Percentiles rank a stretch among this genome's conserved stretches.
Conservation (phyloP, 1,140 invertebrate genomes). For the Drosophila grimshawi region DNA sequence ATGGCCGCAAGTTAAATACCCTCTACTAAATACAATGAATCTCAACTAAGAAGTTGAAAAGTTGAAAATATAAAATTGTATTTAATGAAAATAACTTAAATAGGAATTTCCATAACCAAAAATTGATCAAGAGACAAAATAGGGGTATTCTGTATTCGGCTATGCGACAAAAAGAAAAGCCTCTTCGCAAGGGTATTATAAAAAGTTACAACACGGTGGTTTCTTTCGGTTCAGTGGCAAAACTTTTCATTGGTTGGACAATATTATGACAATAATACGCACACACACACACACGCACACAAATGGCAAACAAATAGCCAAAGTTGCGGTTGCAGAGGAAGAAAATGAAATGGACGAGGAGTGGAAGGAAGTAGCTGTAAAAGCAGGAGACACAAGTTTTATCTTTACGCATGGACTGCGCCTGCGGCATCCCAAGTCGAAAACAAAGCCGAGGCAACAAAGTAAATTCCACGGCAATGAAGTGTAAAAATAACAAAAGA, state of each 20-base stretch:
- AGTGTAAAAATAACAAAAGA: constrained; percentile 64
- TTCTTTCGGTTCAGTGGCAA: constrained; percentile 34
- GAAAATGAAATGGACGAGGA: not conserved
- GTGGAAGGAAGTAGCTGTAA: constrained; percentile 29
- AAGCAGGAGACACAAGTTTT: constrained; percentile 50
- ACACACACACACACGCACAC: constrained; percentile 20
- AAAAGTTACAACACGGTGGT: constrained; percentile 9
- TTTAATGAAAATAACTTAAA: not conserved
- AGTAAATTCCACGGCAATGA: constrained; percentile 61
- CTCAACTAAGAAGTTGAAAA: not conserved
- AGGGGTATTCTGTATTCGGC: not conserved
- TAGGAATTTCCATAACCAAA: not conserved
- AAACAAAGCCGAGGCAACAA: constrained; percentile 53
- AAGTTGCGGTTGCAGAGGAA: constrained; percentile 27
- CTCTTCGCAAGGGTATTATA: constrained; percentile 1
- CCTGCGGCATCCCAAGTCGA: constrained; percentile 49
- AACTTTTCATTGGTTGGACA: constrained; percentile 46
- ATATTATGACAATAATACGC: constrained; percentile 53
- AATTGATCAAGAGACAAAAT: not conserved
- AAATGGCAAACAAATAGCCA: constrained; percentile 33
- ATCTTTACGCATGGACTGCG: constrained; percentile 55
- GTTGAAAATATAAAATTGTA: not conserved
- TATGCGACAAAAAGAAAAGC: not conserved
- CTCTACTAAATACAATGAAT: not conserved
- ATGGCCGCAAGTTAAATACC: constrained; percentile 1